Conservation (phyloP, 2,113 vertebrate genomes). For the Oxyura jamaicensis region DNA sequence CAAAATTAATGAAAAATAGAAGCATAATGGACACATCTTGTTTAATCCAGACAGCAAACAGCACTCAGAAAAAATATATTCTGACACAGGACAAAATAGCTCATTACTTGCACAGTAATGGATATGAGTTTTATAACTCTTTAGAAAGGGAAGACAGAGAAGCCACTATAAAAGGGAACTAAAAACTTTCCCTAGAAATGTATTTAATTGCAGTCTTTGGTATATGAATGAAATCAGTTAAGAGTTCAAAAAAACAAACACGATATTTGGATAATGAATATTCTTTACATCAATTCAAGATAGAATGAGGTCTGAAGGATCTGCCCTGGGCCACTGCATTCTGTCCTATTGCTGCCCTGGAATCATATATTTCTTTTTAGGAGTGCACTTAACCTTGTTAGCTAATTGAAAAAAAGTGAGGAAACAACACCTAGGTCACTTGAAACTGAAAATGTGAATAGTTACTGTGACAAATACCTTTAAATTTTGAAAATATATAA, state of each 20-base stretch:
- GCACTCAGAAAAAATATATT: neutral
- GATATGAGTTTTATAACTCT: neutral
- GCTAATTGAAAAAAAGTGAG: neutral
- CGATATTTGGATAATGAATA: neutral
- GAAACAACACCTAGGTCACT: neutral
- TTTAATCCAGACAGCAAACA: neutral
- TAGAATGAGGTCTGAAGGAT: neutral
- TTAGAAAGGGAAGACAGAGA: neutral
- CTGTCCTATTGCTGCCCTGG: neutral
- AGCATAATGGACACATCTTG: neutral
- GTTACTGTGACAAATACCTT: neutral
- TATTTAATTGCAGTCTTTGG: neutral
- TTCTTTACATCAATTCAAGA: neutral
- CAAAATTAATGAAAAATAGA: neutral
- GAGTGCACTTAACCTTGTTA: neutral
- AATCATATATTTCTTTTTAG: neutral
- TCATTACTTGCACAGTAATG: rapidly evolving
- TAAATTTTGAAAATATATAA: neutral
- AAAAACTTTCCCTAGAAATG: neutral
- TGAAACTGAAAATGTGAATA: neutral
- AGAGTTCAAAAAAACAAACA: neutral
- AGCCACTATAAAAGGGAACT: neutral
- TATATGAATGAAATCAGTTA: neutral
- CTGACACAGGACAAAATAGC: neutral
- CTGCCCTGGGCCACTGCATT: neutral